Base-by-base conservation (phyloP, 2,797 vertebrate genomes). In the Harpagifer antarcticus region DNA sequence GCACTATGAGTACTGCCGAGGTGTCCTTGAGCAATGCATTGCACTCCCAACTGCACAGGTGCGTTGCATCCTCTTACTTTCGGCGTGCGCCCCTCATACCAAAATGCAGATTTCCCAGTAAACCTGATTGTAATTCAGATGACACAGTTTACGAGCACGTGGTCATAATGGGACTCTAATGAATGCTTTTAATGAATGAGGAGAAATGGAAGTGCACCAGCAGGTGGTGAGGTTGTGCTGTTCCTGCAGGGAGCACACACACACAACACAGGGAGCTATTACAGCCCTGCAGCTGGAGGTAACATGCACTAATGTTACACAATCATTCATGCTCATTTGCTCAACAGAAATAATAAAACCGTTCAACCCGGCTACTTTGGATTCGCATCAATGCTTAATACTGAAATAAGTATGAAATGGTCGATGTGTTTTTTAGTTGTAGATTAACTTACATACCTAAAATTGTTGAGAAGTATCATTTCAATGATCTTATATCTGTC, bases 111-210 rank as follows among this genome's bases (percentile, higher is more conserved):
- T 27, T 27, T 27, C 27, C 23, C 27, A 27, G 27, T 27, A 27
- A 27, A 5, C 27, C 33, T 37, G 27, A 9, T 37, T 37, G 33
- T 1, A 9, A 37, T 7, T 9, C 33, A 37, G 33, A 9, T 7
- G 6, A 37, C 33, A 33, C 74, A 56, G 55, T n/a, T 55, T 5
- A 67, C 16, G 47, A 42, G 33, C 60, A 54, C 48, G 62, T 6
- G 15, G 13, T 52, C 40, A 65, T 79, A 63, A 86, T 68, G 57
- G 57, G 59, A 58, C 65, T 72, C 1, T 77, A 68, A 87, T 79
- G 61, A 77, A 72, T 63, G 55, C 61, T 74, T 85, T 81, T 74
- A 72, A 87, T 68, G 74, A 70, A 63, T 64, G 45, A 45, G 23
- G n/a, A 4, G 53, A 47, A 59, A 5, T 31, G 40, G 64, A 33